A percentile compares a stretch with the other conserved stretches of the same genome.
Conservation (phyloP, 2,113 vertebrate genomes). For the Hepsetus odoe region DNA sequence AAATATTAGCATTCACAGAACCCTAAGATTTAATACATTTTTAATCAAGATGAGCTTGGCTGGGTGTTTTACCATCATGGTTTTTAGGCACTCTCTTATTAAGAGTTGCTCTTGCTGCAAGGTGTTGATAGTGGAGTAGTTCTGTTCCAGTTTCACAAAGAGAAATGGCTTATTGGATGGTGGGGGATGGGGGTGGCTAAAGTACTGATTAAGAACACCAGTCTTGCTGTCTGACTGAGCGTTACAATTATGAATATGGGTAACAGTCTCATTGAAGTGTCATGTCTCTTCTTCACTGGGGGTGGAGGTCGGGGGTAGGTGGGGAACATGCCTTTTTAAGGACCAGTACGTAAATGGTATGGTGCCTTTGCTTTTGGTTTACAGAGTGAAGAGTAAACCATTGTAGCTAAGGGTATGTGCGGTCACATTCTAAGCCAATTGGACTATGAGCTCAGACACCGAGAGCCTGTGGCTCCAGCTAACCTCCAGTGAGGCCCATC, state of each 20-base stretch:
- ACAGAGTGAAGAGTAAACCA: slow-evolving; percentile 60
- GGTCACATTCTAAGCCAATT: slow-evolving; percentile 72
- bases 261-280: slow-evolving; percentile 59
- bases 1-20: slow-evolving; percentile 75
- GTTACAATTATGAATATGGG: slow-evolving; percentile 39
- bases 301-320: background rate
- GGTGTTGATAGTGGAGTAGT: slow-evolving; percentile 55
- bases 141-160: slow-evolving; percentile 69
- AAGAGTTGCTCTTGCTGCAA: slow-evolving; percentile 65
- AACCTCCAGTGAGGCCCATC: slow-evolving; percentile 69
- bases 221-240: slow-evolving; percentile 51
- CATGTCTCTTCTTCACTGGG: slow-evolving; percentile 35
- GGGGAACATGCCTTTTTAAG: background rate
- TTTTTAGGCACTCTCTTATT: slow-evolving; percentile 71
- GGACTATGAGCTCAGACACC: slow-evolving; percentile 69
- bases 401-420: slow-evolving; percentile 61
- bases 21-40: slow-evolving; percentile 74
- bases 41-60: slow-evolving; percentile 74
- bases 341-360: slow-evolving; percentile 32
- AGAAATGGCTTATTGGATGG: slow-evolving; percentile 60
- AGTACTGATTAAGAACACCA: slow-evolving; percentile 41
- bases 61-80: slow-evolving; percentile 69
- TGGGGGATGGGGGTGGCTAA: background rate
- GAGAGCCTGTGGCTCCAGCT: slow-evolving; percentile 60
- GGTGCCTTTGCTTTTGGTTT: slow-evolving; percentile 44